Base-by-base conservation (phyloP, 2,888 invertebrate species). In the Macrosoma leucophasiata region DNA sequence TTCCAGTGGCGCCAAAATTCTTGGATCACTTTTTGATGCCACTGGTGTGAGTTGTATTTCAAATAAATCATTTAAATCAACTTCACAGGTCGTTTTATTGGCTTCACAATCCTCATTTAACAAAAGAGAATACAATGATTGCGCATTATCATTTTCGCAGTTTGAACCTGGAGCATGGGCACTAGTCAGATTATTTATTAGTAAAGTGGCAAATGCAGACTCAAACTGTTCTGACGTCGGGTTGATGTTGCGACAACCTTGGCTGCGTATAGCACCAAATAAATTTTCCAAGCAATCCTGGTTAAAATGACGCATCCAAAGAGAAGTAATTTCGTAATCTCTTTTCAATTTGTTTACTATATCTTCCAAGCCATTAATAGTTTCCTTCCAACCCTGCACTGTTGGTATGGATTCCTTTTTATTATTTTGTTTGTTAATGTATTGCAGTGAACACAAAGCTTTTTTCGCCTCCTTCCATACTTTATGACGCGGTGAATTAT, bases 261-360 rank as follows among this genome's bases (percentile, higher is more conserved):
- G 42, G 8, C 31, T 34, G 13, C 45, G 22, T 9, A 50, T 39
- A 3, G 40, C 34, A 4, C 46, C 48, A 33, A 51, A 50, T 24
- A 52, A 49, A 22, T 43, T 50, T 38, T 54, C 50, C 1, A 52
- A n/a, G 1, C 49, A 43, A 14, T 51, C 50, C 29, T 51, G 49
- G 18, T 52, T 51, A 5, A 28, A 20, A 20, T 28, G 28, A 4
- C 28, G 28, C 20, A 28, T 28, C 28, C 50, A 48, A 5, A 51
- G 30, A 2, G 48, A 48, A 1, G 30, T 33, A 4, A 49, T 36
- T 1, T 24, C 26, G 33, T 33, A 41, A 32, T 46, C 30, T 10
- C 5, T 7, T n/a, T 10, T 21, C n/a, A 21, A n/a, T 11, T 28
- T 18, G 3, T n/a, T 25, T 14, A 11, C 10, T 22, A 22, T 11